Percentiles rank a stretch among this genome's conserved stretches.
phyloP scores from a whole-genome alignment of 2,797 vertebrate genomes.

The Morelia viridis region DNA sequence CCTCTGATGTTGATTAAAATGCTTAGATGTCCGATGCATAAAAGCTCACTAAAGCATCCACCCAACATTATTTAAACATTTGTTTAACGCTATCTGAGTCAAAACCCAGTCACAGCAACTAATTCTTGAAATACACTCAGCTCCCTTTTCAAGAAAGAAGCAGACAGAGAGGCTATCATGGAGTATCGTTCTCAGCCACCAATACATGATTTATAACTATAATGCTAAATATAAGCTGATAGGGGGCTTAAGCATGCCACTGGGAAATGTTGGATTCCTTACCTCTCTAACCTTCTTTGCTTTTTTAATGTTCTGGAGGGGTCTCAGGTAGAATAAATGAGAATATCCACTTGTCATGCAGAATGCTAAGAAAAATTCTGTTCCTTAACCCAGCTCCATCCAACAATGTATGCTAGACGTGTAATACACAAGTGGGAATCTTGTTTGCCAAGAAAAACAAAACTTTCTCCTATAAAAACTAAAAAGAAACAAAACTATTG shows the following conservation, averaged over 20 bases:
- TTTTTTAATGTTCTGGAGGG: neutral
- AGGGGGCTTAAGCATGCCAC: constrained; percentile 16
- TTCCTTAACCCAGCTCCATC: neutral
- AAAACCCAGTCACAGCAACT: neutral
- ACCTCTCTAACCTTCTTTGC: neutral
- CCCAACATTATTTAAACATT: constrained; percentile 16
- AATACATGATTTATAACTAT: constrained; percentile 3
- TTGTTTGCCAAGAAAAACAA: neutral
- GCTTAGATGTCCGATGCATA: neutral
- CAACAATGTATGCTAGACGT: neutral
- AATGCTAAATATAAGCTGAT: neutral
- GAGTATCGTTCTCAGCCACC: neutral
- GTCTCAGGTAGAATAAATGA: neutral
- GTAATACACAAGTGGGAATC: neutral
- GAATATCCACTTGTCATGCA: neutral
- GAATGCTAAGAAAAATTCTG: neutral
- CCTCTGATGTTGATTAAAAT: constrained; percentile 1
- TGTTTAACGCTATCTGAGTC: constrained; percentile 14
- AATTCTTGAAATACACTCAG: constrained; percentile 2
- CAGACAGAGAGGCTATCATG: constrained; percentile 5
- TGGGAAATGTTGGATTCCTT: constrained; percentile 3
- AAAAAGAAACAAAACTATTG: neutral
- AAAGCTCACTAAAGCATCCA: constrained; percentile 6
- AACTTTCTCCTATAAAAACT: neutral
- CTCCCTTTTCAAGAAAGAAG: neutral